Evolutionary conservation across 2,113 vertebrate genomes (phyloP), one percentile per base, ranked within the genome.

Genomic region (Scopus umbretta): DNA sequence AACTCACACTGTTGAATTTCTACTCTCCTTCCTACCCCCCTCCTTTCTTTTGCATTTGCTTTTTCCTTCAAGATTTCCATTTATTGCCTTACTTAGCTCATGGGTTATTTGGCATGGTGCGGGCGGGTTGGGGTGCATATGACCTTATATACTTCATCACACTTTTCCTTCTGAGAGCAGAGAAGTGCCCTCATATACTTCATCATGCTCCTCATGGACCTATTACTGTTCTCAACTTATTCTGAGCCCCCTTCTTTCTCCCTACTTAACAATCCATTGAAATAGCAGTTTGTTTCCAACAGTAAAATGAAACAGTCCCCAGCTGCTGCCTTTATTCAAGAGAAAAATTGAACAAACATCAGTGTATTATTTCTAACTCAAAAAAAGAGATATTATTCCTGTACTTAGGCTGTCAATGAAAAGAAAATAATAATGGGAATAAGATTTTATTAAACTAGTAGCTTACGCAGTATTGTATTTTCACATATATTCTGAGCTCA

Each of bases 21-120:
- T 72, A 6, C 6, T 43, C 7, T 42, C 13, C 12, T 19, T 43
- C 25, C 5, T 11, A 58, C 5, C 0, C 3, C 11, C 0, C 1
- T 7, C 6, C 5, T 52, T 40, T 45, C 42, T 52, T 53, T 17
- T 9, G 1, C 10, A 12, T 32, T 42, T 23, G 52, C 14, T 53
- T 58, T 59, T 36, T 32, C 34, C 10, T 55, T 83, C 30, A 53
- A 43, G 15, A 62, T 67, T 67, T 88, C 58, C 5, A 53, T 38
- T 79, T 71, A 34, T 43, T 80, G 21, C 23, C 34, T 16, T n/a
- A 47, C n/a, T 86, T 66, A 3, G 9, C 11, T 34, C 7, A 47
- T 10, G 4, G 11, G 9, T 45, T 70, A 45, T 8, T 65, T 18
- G 7, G 15, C 14, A n/a, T 15, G n/a, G 9, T 42, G 42, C 13